Percentiles rank a stretch among this genome's conserved stretches.
Conservation (phyloP, 1,140 invertebrate species). For the Micrasema minimum region DNA sequence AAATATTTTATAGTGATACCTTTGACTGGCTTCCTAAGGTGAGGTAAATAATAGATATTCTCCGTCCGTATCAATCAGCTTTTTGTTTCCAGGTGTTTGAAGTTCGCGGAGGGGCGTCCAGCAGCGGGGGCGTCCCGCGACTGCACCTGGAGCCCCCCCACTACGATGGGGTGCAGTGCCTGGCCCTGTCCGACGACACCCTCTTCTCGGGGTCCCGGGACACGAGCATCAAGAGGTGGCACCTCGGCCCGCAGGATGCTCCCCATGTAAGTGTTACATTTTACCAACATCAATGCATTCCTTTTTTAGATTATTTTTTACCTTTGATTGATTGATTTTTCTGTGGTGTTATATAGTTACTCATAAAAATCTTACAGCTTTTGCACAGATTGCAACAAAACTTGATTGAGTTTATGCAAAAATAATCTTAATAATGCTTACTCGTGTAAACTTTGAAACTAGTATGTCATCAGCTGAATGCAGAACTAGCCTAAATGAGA, state of each 20-base stretch:
- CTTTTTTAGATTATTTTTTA: neutral
- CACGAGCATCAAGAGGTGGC: conserved; percentile 91
- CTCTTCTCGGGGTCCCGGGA: conserved; percentile 89
- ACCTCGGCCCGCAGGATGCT: conserved; percentile 72
- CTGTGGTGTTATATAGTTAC: no score
- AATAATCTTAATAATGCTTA: no score
- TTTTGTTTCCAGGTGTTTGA: conserved; percentile 70
- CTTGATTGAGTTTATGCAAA: no score
- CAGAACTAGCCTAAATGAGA: no score
- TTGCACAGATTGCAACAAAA: no score
- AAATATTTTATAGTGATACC: no score
- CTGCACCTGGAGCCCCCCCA: conserved; percentile 87
- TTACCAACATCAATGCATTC: neutral
- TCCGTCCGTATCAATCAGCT: conserved; percentile 2
- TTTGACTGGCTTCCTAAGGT: no score
- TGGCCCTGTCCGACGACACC: conserved; percentile 75
- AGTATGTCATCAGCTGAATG: no score
- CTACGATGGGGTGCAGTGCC: conserved; percentile 89
- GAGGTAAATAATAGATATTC: no score
- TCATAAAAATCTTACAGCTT: no score
- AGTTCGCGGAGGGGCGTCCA: conserved; percentile 57
- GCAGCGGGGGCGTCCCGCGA: conserved; percentile 66
- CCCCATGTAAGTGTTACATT: conserved; percentile 73
- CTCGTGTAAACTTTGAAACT: no score
- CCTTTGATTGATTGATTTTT: no score